Evolutionary conservation across 92 coral and sea anemone species (phyloP).

Genomic region (Scolanthus callimorphus): DNA sequence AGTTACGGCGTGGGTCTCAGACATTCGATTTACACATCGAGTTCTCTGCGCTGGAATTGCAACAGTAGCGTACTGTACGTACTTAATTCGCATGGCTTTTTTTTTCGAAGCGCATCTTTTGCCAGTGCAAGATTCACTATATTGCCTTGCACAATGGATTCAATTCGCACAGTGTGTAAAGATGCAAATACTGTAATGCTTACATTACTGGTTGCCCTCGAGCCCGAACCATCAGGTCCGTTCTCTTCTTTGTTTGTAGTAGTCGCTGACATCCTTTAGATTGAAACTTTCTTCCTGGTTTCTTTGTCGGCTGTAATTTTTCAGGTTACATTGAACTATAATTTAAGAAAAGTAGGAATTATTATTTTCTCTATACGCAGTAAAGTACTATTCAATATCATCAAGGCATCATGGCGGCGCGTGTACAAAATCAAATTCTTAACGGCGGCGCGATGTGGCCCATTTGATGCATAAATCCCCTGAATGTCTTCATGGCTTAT

Average conservation of each 20-base stretch:
- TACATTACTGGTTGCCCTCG: slow-evolving; percentile 34
- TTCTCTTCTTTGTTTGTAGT: slow-evolving; percentile 31
- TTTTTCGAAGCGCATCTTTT: too few relatives aligned
- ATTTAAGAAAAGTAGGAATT: too few relatives aligned
- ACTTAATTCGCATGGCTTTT: too few relatives aligned
- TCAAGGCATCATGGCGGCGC: slow-evolving; percentile 24
- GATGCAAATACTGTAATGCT: slow-evolving; percentile 5
- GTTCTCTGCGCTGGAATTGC: too few relatives aligned
- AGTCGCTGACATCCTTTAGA: slow-evolving; percentile 6
- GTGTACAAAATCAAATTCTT: slow-evolving; percentile 19
- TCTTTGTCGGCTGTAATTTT: too few relatives aligned
- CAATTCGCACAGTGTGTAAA: background rate
- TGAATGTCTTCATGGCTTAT: slow-evolving; percentile 1
- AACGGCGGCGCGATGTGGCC: slow-evolving; percentile 13
- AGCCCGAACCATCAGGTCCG: slow-evolving; percentile 19
- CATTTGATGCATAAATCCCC: slow-evolving; percentile 35
- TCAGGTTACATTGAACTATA: too few relatives aligned
- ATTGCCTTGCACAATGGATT: too few relatives aligned
- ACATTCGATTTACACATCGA: too few relatives aligned
- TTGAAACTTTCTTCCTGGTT: background rate
- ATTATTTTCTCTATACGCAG: background rate
- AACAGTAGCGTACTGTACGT: too few relatives aligned
- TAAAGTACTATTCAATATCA: background rate
- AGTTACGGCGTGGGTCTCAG: too few relatives aligned
- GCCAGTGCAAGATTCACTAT: too few relatives aligned